These are phyloP conservation scores for Caenorhabditis sp. DNA, from an alignment of 2,888 invertebrate species.

Conservation along the genomic window DNA sequence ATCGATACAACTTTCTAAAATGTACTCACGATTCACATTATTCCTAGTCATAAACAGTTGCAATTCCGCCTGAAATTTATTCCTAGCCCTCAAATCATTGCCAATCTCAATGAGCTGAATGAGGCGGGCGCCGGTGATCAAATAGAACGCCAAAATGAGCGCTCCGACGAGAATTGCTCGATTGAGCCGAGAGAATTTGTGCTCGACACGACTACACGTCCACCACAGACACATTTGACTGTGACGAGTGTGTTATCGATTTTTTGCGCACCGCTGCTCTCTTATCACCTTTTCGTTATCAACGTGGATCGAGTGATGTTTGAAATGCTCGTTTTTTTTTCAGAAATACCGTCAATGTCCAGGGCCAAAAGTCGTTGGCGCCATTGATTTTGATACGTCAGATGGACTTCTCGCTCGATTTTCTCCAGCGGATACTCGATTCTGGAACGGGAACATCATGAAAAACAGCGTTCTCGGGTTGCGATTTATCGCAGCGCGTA, in stretches of 20 bases:
- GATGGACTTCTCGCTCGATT: conserved; percentile 70
- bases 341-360: conserved; percentile 60
- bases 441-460: conserved; percentile 16
- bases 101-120: conserved; percentile 84
- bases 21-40: conserved; percentile 54
- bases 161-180: conserved; percentile 43
- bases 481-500: too few relatives aligned
- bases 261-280: not conserved
- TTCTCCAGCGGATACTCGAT: conserved; percentile 69
- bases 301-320: not conserved
- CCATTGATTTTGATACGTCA: conserved; percentile 71
- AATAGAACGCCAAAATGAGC: conserved; percentile 81
- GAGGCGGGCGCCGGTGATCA: conserved; percentile 84
- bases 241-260: conserved; percentile 5
- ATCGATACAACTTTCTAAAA: too few relatives aligned
- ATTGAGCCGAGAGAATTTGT: conserved; percentile 44
- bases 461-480: too few relatives aligned
- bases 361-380: conserved; percentile 55
- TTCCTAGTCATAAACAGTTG: conserved; percentile 83
- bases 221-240: conserved; percentile 54
- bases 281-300: conserved; percentile 4
- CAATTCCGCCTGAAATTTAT: conserved; percentile 83
- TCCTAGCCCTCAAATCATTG: conserved; percentile 82
- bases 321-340: not conserved
- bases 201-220: conserved; percentile 30